Conservation (phyloP, 2,113 vertebrate species). For the Tretioscincus oriximinensis region DNA sequence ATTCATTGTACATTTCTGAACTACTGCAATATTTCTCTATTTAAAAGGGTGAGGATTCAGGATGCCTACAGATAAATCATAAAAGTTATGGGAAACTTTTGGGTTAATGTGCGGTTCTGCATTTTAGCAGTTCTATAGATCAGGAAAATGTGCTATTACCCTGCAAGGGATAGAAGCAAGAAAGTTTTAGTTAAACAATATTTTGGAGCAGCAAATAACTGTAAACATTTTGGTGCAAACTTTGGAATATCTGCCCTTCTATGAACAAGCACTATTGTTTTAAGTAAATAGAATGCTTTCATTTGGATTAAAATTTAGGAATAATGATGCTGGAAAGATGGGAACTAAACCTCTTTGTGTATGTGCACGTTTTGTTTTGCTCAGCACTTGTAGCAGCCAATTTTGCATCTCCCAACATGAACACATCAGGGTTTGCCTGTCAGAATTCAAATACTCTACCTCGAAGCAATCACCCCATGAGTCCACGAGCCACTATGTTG, state of each 20-base stretch:
- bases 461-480: conserved; percentile 82
- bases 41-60: not conserved
- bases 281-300: not conserved
- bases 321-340: not conserved
- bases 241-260: not conserved
- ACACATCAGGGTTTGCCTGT: conserved; percentile 83
- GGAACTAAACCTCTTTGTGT: accelerated
- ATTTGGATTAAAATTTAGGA: not conserved
- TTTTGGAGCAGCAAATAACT: not conserved
- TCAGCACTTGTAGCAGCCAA: conserved; percentile 87
- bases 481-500: conserved; percentile 82
- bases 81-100: not conserved
- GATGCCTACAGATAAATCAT: too few relatives aligned
- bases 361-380: conserved; percentile 33
- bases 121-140: not conserved
- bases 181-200: not conserved
- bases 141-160: not conserved
- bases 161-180: not conserved
- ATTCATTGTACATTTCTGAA: too few relatives aligned
- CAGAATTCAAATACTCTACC: conserved; percentile 87
- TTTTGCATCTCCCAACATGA: conserved; percentile 88
- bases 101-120: not conserved
- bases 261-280: not conserved
- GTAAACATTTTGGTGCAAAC: not conserved
- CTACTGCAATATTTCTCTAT: not conserved